Base-by-base conservation (phyloP, 2,888 invertebrate genomes). In the Druceiella hillmani region DNA sequence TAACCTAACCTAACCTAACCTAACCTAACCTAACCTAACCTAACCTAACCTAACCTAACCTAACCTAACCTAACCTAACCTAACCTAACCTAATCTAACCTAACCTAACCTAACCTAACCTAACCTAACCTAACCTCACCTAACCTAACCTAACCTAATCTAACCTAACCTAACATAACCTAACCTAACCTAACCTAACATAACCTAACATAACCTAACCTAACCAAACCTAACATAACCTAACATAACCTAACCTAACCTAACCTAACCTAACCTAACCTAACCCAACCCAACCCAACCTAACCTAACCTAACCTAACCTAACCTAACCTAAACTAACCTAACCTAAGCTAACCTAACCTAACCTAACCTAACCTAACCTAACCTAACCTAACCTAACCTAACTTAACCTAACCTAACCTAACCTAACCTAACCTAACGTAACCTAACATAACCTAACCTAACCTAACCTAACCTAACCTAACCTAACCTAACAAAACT, bases 341-440 rank as follows among this genome's bases (percentile, higher is more conserved):
- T 41, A 44, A 43, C 40, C 40, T 44, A 38, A 40, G 35, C 43
- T 36, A 33, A 37, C 35, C 37, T 40, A 37, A 37, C 35, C 34
- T 38, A 40, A 41, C 44, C 41, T 41, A 44, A 41, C 41, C 41
- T 44, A 44, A 42, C 42, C 42, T 42, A 42, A 42, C 42, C 42
- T 42, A 42, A 42, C 42, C 42, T 44, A 44, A 44, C 44, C 44
- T 44, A 43, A 43, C 43, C 43, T 43, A 41, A 41, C 41, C 41
- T 41, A 41, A 41, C 41, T 37, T 41, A 41, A 41, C 41, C 41
- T 41, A 41, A 41, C 41, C 41, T 41, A 41, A 41, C 41, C 41
- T 41, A 41, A 41, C 41, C 38, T 33, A 37, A 41, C 37, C 32
- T 35, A 40, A 35, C 35, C 36, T 35, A 40, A 32, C 35, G 28